Base-by-base conservation (phyloP, 2,113 vertebrate genomes). In the Ceuthmochares aereus region DNA sequence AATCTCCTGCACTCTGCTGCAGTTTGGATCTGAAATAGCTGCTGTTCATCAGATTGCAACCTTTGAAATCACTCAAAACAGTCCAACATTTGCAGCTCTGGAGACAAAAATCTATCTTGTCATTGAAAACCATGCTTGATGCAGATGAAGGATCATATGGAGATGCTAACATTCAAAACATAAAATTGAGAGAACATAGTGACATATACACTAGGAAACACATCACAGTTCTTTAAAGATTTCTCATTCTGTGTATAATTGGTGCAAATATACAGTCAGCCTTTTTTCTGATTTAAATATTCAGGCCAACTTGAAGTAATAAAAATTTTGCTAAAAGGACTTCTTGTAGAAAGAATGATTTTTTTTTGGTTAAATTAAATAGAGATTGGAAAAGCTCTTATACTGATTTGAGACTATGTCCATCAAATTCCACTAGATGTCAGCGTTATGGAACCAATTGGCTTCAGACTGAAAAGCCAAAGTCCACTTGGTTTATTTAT, bases 361-460 rank as follows among this genome's bases (percentile, higher is more conserved):
- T 19, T 1, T 8, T 36, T 19, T 1, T 8, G 52, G 36, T 49
- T 66, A 51, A 80, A 76, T 49, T 8, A 77, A 94, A 51, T 8
- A 32, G n/a, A 0, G 7, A 14, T 29, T 67, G 84, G 4, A 5
- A 64, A 70, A 84, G 59, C 25, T 68, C 87, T 64, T 59, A 2
- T 93, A 90, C 62, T 89, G 82, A 51, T 40, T 21, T 42, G 79
- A 70, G 79, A 54, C 62, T 75, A 47, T 70, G 32, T 13, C 95
- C 76, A 12, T 3, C 58, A 14, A 30, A 47, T 13, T 22, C 96
- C 97, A 95, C 97, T 67, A 88, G 96, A 89, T 96, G 97, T 88
- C 87, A 68, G 87, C 37, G 15, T 34, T 60, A 51, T 14, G 40
- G 82, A 60, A 55, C 66, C 60, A 9, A 37, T 81, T 81, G 8